Percentiles rank a stretch among this genome's conserved stretches.
phyloP scores from a whole-genome alignment of 2,888 invertebrate species.

The Crossocerus cetratus region DNA sequence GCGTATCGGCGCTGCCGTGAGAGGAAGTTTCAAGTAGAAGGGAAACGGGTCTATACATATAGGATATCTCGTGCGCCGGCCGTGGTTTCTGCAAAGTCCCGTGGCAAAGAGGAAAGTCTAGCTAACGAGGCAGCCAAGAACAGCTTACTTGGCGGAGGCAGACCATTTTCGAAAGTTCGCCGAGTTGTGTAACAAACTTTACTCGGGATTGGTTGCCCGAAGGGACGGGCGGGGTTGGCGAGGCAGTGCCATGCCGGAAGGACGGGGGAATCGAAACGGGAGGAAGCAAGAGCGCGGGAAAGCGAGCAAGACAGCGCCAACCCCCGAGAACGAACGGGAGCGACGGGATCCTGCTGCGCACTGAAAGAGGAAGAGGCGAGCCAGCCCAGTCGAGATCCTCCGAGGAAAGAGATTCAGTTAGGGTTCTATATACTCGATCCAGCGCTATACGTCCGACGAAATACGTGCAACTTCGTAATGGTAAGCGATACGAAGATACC shows the following conservation, averaged over 20 bases:
- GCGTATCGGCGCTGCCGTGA: constrained; percentile 6
- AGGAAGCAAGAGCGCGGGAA: constrained; percentile 24
- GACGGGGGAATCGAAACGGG: constrained; percentile 4
- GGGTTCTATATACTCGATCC: constrained; percentile 69
- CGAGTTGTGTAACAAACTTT: constrained; percentile 76
- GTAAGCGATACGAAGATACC: constrained; percentile 58
- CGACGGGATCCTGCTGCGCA: constrained; percentile 7
- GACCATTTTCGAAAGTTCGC: constrained; percentile 72
- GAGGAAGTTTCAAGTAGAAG: constrained; percentile 8
- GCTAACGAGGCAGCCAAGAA: constrained; percentile 66
- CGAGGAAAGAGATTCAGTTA: constrained; percentile 72
- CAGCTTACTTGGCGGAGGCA: constrained; percentile 68
- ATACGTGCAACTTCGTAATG: constrained; percentile 62
- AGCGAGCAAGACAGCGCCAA: constrained; percentile 29
- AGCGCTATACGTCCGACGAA: constrained; percentile 60
- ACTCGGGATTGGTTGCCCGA: constrained; percentile 75
- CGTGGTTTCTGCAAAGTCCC: constrained; percentile 60
- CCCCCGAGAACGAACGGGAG: constrained; percentile 30
- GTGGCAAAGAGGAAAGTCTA: constrained; percentile 63
- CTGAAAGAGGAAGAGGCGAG: constrained; percentile 31
- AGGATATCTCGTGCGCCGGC: constrained; percentile 45
- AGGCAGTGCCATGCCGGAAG: constrained; percentile 14
- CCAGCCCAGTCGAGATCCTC: constrained; percentile 61
- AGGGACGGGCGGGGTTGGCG: constrained; percentile 68
- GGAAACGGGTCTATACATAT: constrained; percentile 9